phyloP scores from a whole-genome alignment of 2,888 invertebrate species.

The Pollenia griseotomentosa region DNA sequence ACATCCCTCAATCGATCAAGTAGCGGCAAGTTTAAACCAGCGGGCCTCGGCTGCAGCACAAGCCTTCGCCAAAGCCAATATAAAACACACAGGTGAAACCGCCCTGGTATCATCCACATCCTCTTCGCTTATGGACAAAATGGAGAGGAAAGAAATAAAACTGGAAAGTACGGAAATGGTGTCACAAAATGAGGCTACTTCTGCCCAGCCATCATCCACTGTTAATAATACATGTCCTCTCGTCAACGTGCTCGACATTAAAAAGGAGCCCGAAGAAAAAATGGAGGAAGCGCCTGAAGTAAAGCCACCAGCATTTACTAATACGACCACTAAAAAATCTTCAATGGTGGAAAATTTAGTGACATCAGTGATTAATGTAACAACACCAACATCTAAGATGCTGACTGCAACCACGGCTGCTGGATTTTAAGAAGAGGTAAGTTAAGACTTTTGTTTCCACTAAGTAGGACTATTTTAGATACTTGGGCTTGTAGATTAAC shows the following conservation, averaged over 20 bases:
- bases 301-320: conserved; percentile 33
- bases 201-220: conserved; percentile 49
- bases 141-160: conserved; percentile 59
- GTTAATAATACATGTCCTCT: conserved; percentile 3
- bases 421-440: conserved; percentile 62
- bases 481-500: too few relatives aligned
- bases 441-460: not conserved
- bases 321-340: conserved; percentile 48
- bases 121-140: conserved; percentile 48
- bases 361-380: conserved; percentile 69
- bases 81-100: conserved; percentile 73
- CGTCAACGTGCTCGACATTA: conserved; percentile 55
- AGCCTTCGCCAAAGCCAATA: conserved; percentile 76
- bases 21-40: conserved; percentile 83
- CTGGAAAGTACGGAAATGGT: conserved; percentile 42
- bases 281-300: conserved; percentile 10
- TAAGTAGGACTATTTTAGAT: too few relatives aligned
- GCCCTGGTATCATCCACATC: conserved; percentile 74
- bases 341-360: conserved; percentile 63
- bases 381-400: conserved; percentile 57
- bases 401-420: conserved; percentile 61
- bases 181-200: conserved; percentile 23
- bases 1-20: conserved; percentile 83
- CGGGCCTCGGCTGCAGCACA: conserved; percentile 81
- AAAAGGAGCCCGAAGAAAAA: conserved; percentile 66